phyloP scores from a whole-genome alignment of 2,113 vertebrate species.

The Megaceryle torquata region DNA sequence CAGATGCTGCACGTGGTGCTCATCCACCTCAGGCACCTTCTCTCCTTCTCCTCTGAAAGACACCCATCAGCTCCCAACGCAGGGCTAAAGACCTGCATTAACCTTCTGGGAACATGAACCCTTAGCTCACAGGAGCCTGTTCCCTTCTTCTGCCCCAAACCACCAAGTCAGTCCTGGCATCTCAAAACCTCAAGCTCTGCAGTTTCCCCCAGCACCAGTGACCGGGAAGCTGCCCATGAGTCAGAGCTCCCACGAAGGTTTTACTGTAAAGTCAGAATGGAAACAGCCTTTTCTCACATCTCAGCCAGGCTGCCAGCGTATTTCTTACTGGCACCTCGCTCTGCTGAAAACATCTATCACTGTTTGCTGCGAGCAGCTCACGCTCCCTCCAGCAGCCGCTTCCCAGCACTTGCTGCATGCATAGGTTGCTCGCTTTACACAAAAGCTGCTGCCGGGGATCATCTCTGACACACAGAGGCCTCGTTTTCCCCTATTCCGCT shows the following conservation, averaged over 20 bases:
- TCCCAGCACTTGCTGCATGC: neutral
- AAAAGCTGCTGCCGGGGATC: neutral
- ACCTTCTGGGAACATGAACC: neutral
- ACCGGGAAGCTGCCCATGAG: neutral
- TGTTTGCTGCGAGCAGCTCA: neutral
- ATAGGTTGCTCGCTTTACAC: neutral
- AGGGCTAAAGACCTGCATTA: neutral
- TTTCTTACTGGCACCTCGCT: neutral
- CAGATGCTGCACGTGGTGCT: rapidly evolving
- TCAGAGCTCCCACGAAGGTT: neutral
- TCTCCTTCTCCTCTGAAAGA: neutral
- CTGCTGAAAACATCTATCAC: neutral
- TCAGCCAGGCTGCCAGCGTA: neutral
- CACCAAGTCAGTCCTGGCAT: neutral
- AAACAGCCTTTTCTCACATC: neutral
- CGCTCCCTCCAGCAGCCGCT: neutral
- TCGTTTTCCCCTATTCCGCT: neutral
- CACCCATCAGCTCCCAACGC: neutral
- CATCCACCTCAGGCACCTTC: neutral
- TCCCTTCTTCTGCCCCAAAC: neutral
- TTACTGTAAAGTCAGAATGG: neutral
- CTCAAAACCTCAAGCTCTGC: neutral
- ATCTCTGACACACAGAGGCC: neutral
- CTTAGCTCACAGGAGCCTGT: neutral
- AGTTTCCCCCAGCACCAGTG: neutral